Evolutionary conservation across 2,888 invertebrate species (phyloP).

Genomic region (Miltochrista miniata): DNA sequence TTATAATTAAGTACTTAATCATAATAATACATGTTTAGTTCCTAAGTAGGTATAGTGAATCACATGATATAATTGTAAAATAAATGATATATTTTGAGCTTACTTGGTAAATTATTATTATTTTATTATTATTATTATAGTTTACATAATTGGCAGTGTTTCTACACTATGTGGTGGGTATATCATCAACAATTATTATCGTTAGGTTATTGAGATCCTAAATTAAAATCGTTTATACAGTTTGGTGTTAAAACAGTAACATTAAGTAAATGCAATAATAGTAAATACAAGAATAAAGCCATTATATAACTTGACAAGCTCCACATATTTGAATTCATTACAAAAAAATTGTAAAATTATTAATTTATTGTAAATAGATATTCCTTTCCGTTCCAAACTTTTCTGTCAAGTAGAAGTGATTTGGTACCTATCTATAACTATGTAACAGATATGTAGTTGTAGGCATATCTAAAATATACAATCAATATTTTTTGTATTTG

Average conservation of each 20-base stretch:
- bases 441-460: too few species aligned
- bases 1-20: constrained; percentile 42
- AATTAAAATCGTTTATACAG: neutral
- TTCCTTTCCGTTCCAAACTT: too few species aligned
- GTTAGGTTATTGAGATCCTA: constrained; percentile 27
- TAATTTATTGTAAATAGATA: too few species aligned
- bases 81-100: neutral
- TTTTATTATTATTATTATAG: neutral
- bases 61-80: constrained; percentile 20
- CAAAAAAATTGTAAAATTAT: too few species aligned
- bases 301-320: neutral
- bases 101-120: too few species aligned
- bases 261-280: neutral
- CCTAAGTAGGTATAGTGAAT: constrained; percentile 25
- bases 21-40: constrained; percentile 11
- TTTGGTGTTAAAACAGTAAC: neutral
- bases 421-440: too few species aligned
- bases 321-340: too few species aligned
- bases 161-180: constrained; percentile 13
- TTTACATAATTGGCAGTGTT: constrained; percentile 21
- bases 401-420: too few species aligned
- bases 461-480: too few species aligned
- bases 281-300: neutral
- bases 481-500: too few species aligned
- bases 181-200: neutral